Base-by-base conservation (phyloP, 1,140 invertebrate species). In the Pogonognathellus flavescens region DNA sequence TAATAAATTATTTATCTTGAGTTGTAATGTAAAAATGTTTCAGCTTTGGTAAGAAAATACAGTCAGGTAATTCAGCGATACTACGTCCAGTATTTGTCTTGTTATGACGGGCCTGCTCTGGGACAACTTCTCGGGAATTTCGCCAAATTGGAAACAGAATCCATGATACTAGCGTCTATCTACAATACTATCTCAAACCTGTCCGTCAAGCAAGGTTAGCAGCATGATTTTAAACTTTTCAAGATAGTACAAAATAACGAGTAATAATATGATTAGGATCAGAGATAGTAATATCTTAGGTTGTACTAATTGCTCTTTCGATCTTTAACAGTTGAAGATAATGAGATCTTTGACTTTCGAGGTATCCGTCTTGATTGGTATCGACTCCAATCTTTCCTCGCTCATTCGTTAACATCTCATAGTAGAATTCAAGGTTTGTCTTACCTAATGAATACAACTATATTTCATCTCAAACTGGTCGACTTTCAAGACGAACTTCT, bases 401-500 rank as follows among this genome's bases (percentile, higher is more conserved):
- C 97, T 86, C 95, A 98, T 88, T 96, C 97, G 0, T 98, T 97
- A 89, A 95, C 96, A 89, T 98, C 97, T 86, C 95, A 98, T 89
- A 96, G 97, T 14, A 94, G 95, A 66, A 87, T 87, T 80, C 88
- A 89, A 83, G 88, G 87, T 80, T 66, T 89, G 25, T 89, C 88
- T 18, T 88, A 88, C 76, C 94, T 98, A 84, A 94, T 99, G 91
- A 99, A 99, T 90, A 98, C 96, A 13, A 95, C 99, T 89, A 93
- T 97, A 57, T 99, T 99, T 90, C 99, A 99, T 90, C 97, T 98
- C 0, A 98, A 98, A 91, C 97, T 99, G 94, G 97, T 99, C 14
- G 99, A 99, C 90, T 97, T 97, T 91, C 92, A 99, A n/a, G 98
- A 99, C 91, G 97, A 99, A 90, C 95, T 99, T 90, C 92, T 99